Percentiles rank a stretch among this genome's conserved stretches.
phyloP scores from a whole-genome alignment of 2,888 invertebrate genomes.

The Cataglyphis altisquamis region DNA sequence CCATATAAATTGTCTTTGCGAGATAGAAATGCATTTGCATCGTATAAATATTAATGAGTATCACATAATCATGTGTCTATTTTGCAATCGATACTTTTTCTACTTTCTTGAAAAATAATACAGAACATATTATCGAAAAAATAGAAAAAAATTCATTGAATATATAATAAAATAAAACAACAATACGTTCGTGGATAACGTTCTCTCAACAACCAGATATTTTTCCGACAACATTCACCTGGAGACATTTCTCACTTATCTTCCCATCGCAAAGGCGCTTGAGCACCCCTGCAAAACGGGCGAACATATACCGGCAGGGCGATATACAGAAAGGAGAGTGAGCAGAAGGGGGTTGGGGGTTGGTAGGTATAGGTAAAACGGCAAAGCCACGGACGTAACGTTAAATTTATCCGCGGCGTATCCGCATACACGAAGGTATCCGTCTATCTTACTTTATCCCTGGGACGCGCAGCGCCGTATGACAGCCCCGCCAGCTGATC shows the following conservation, averaged over 20 bases:
- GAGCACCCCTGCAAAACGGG: constrained; percentile 72
- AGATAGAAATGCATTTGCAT: neutral
- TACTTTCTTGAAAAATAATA: neutral
- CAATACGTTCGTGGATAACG: constrained; percentile 28
- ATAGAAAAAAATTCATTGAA: constrained; percentile 21
- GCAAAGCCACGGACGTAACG: constrained; percentile 83
- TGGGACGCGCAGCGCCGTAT: constrained; percentile 83
- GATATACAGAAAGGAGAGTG: constrained; percentile 45
- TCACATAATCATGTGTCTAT: neutral
- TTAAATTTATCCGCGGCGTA: constrained; percentile 84
- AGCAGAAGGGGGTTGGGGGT: constrained; percentile 21
- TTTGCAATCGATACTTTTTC: neutral
- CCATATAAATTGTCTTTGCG: neutral
- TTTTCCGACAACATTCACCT: constrained; percentile 31
- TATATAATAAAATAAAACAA: neutral
- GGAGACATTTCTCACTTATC: constrained; percentile 44
- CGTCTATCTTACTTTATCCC: constrained; percentile 86
- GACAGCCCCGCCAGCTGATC: constrained; percentile 85
- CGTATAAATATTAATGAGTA: neutral
- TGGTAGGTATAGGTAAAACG: constrained; percentile 80
- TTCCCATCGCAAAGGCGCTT: constrained; percentile 62
- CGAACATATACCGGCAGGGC: constrained; percentile 61
- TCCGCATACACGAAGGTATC: constrained; percentile 82
- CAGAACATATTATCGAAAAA: neutral
- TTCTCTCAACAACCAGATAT: constrained; percentile 16